phyloP scores from a whole-genome alignment of 2,797 vertebrate genomes.

The Semotilus atromaculatus region DNA sequence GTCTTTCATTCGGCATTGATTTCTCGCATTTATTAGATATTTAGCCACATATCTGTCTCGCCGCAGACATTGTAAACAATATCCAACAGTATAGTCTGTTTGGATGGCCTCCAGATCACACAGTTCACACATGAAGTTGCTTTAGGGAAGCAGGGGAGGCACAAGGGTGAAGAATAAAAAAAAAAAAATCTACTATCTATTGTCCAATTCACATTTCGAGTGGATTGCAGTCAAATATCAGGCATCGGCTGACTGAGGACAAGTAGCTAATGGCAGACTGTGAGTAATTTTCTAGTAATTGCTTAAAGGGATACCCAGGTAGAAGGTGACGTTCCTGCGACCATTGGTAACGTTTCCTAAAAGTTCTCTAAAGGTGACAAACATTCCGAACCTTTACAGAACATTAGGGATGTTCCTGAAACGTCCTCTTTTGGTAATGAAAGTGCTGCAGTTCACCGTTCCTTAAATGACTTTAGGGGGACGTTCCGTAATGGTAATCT shows the following conservation, averaged over 20 bases:
- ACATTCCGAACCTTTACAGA: too few relatives aligned
- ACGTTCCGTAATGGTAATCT: too few relatives aligned
- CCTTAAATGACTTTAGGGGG: too few relatives aligned
- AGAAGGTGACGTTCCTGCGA: too few relatives aligned
- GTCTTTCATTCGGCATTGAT: conserved; percentile 60
- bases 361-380: too few relatives aligned
- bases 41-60: conserved; percentile 74
- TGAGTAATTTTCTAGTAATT: conserved; percentile 43
- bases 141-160: conserved; percentile 74
- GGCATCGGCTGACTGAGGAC: conserved; percentile 45
- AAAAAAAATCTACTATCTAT: conserved; percentile 69
- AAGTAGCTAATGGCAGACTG: not conserved
- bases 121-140: conserved; percentile 56
- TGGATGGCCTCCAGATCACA: conserved; percentile 76
- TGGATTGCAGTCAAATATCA: conserved; percentile 58
- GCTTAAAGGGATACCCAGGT: conserved; percentile 56
- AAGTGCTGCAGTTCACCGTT: too few relatives aligned
- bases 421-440: too few relatives aligned
- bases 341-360: too few relatives aligned
- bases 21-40: conserved; percentile 71
- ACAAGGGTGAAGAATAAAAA: conserved; percentile 70
- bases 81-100: conserved; percentile 69
- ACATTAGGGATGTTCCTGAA: too few relatives aligned
- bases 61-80: conserved; percentile 70
- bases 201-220: conserved; percentile 54